phyloP scores from a whole-genome alignment of 2,888 invertebrate species.

The Neria commutata region DNA sequence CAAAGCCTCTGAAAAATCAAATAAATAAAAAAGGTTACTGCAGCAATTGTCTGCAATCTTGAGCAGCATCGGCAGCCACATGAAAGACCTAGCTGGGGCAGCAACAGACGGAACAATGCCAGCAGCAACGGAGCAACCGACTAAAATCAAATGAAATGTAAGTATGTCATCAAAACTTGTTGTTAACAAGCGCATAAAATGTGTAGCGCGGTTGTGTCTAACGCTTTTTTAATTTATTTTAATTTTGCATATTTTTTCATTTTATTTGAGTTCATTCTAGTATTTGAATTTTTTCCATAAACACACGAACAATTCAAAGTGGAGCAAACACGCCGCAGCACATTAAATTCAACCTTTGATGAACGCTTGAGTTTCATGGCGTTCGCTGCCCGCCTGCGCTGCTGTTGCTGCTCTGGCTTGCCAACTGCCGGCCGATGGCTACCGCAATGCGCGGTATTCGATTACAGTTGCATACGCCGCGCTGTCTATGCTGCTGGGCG shows the following conservation, averaged over 20 bases:
- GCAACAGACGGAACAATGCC: not conserved
- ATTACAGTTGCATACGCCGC: not conserved
- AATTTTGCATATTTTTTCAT: too few relatives aligned
- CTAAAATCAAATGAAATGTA: not conserved
- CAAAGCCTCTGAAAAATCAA: too few relatives aligned
- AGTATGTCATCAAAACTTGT: not conserved
- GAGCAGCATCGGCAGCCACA: too few relatives aligned
- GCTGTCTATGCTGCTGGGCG: not conserved
- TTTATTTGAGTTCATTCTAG: too few relatives aligned
- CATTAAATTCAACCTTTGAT: slow-evolving; percentile 2
- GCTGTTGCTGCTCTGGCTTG: too few relatives aligned
- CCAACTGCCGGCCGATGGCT: too few relatives aligned
- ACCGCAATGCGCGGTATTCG: not conserved
- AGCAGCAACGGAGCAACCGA: not conserved
- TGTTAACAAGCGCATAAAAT: not conserved
- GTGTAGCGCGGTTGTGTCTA: not conserved
- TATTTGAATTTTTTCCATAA: not conserved
- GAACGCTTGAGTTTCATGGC: not conserved
- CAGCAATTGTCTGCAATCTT: not conserved
- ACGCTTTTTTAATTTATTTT: too few relatives aligned
- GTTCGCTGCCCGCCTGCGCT: not conserved
- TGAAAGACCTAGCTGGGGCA: too few relatives aligned
- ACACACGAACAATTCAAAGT: not conserved
- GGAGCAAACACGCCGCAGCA: not conserved
- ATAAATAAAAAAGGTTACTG: too few relatives aligned